Percentiles rank a stretch among this genome's conserved stretches.
Conservation (phyloP, 1,140 invertebrate genomes). For the Diabrotica undecimpunctata region DNA sequence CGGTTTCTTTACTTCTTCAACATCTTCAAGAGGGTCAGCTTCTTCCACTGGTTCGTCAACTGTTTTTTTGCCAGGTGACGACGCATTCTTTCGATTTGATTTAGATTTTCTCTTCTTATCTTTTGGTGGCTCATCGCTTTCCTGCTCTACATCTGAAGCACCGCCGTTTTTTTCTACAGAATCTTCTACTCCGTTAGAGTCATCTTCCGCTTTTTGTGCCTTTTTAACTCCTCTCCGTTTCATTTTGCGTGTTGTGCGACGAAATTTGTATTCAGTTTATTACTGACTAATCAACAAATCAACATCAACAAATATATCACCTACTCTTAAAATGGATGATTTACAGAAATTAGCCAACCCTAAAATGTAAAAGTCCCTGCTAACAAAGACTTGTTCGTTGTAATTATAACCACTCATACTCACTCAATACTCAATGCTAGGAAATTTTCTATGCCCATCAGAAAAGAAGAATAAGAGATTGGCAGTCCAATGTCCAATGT, state of each 20-base stretch:
- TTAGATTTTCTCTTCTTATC: constrained; percentile 21
- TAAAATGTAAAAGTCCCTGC: neutral
- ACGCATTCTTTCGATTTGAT: constrained; percentile 19
- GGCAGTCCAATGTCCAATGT: too few species aligned
- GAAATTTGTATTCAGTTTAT: too few species aligned
- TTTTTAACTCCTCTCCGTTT: constrained; percentile 24
- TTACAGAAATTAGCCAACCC: neutral
- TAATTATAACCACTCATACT: too few species aligned
- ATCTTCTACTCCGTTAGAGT: constrained; percentile 18
- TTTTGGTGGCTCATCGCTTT: constrained; percentile 9
- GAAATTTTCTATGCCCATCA: too few species aligned
- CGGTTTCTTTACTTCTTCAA: constrained; percentile 4
- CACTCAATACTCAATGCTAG: too few species aligned
- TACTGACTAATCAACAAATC: too few species aligned
- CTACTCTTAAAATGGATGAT: neutral
- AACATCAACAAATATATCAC: too few species aligned
- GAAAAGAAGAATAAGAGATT: too few species aligned
- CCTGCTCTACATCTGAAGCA: constrained; percentile 12
- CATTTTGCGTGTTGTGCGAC: constrained; percentile 1
- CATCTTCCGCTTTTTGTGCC: constrained; percentile 14
- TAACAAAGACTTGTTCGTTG: neutral
- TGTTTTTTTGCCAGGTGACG: constrained; percentile 9
- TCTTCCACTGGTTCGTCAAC: constrained; percentile 11
- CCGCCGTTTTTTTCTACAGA: constrained; percentile 20
- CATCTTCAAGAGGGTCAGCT: constrained; percentile 13